These are phyloP conservation scores for Dermatemys mawii DNA, from an alignment of 2,113 vertebrate species.

Conservation along the genomic window DNA sequence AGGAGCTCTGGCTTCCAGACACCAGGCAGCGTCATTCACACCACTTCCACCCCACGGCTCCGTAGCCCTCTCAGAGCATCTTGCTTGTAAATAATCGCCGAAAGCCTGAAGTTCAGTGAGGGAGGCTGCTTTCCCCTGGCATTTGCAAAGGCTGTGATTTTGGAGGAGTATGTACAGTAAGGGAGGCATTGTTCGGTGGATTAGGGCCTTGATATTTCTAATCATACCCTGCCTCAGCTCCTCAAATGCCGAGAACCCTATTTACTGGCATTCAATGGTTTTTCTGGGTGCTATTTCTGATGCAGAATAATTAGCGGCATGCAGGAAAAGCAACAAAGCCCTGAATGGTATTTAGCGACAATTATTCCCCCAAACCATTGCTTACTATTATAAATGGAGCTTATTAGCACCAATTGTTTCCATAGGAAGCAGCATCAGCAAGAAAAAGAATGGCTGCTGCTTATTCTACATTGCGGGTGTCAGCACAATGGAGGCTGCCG, in stretches of 20 bases:
- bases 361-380: constrained; percentile 82
- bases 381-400: constrained; percentile 84
- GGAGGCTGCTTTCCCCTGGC: neutral
- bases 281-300: constrained; percentile 81
- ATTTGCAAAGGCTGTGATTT: constrained; percentile 47
- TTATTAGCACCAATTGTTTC: constrained; percentile 85
- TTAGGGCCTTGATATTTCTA: constrained; percentile 70
- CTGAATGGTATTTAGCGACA: constrained; percentile 84
- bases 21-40: neutral
- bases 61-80: neutral
- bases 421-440: constrained; percentile 82
- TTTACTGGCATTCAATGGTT: constrained; percentile 77
- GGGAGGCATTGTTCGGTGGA: constrained; percentile 70
- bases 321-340: constrained; percentile 83
- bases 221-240: constrained; percentile 67
- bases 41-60: no score
- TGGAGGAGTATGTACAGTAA: constrained; percentile 33
- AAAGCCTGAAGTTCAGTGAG: neutral
- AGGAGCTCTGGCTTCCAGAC: neutral
- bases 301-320: constrained; percentile 80
- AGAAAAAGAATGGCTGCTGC: constrained; percentile 79
- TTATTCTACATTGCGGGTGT: constrained; percentile 63
- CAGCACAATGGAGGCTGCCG: constrained; percentile 69
- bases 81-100: neutral
- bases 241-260: constrained; percentile 69